phyloP scores from a whole-genome alignment of 2,797 vertebrate genomes.

The Crocidura indochinensis region DNA sequence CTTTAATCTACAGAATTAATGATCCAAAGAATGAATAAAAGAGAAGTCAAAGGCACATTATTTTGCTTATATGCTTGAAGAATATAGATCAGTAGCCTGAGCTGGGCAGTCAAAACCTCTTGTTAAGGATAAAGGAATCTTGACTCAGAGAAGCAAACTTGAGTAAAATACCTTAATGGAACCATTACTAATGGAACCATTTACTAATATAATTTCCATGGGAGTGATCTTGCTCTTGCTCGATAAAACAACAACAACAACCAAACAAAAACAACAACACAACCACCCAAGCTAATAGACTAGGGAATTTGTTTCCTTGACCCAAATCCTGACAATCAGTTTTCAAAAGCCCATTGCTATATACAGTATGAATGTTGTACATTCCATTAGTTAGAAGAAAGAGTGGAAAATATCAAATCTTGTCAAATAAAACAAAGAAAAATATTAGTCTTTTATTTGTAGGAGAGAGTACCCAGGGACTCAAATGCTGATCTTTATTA shows the following conservation, averaged over 20 bases:
- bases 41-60: slow-evolving; percentile 54
- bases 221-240: slow-evolving; percentile 63
- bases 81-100: slow-evolving; percentile 60
- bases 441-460: slow-evolving; percentile 75
- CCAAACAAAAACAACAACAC: neutral
- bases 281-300: slow-evolving; percentile 27
- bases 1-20: slow-evolving; percentile 64
- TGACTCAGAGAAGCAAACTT: slow-evolving; percentile 54
- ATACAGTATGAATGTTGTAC: slow-evolving; percentile 33
- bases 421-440: slow-evolving; percentile 76
- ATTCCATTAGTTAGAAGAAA: slow-evolving; percentile 60
- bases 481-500: slow-evolving; percentile 59
- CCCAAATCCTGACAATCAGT: slow-evolving; percentile 59
- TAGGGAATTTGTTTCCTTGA: slow-evolving; percentile 70
- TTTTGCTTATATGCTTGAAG: slow-evolving; percentile 35
- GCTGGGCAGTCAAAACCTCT: slow-evolving; percentile 47
- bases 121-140: slow-evolving; percentile 71
- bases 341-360: slow-evolving; percentile 45
- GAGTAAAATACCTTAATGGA: slow-evolving; percentile 72
- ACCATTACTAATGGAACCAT: no score
- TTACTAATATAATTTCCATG: slow-evolving; percentile 76
- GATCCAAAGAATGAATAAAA: slow-evolving; percentile 27
- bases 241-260: slow-evolving; percentile 35
- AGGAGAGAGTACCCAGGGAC: slow-evolving; percentile 75
- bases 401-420: slow-evolving; percentile 76